Conservation (phyloP, 2,888 invertebrate species). For the Hydrotaea diabolus region DNA sequence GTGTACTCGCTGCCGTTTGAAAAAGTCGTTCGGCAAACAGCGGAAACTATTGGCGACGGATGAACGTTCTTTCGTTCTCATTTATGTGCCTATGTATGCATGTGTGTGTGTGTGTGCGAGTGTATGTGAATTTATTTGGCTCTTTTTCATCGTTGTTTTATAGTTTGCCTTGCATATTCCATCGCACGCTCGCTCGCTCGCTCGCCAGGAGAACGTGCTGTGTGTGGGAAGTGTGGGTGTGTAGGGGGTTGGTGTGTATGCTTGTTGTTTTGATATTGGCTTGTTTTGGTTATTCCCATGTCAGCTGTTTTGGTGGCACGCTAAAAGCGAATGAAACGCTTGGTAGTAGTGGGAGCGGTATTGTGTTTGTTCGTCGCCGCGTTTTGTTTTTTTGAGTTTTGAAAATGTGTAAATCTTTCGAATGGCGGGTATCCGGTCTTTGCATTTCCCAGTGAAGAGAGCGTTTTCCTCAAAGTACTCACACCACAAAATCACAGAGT, state of each 20-base stretch:
- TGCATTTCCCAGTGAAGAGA: background rate
- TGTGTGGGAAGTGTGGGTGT: background rate
- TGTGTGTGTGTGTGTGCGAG: constrained; percentile 29
- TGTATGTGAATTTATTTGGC: constrained; percentile 23
- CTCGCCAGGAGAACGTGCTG: background rate
- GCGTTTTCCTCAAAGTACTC: background rate
- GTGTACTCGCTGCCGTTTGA: constrained; percentile 62
- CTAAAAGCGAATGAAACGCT: background rate
- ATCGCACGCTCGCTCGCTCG: background rate
- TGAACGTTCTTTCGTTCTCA: constrained; percentile 1
- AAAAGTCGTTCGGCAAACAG: constrained; percentile 63
- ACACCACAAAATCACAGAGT: background rate
- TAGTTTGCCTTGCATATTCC: too few species aligned
- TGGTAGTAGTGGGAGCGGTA: background rate
- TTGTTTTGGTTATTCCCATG: constrained; percentile 4
- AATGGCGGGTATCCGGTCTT: constrained; percentile 13
- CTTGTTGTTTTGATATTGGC: constrained; percentile 1
- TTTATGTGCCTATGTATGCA: background rate
- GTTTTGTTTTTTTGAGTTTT: background rate
- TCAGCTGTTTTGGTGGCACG: constrained; percentile 27
- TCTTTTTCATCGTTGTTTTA: constrained; percentile 20
- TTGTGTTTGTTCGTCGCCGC: background rate
- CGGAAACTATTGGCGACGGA: constrained; percentile 31
- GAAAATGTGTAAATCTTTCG: background rate
- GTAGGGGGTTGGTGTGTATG: background rate